phyloP scores from a whole-genome alignment of 2,113 vertebrate species.

The Alouatta palliata region DNA sequence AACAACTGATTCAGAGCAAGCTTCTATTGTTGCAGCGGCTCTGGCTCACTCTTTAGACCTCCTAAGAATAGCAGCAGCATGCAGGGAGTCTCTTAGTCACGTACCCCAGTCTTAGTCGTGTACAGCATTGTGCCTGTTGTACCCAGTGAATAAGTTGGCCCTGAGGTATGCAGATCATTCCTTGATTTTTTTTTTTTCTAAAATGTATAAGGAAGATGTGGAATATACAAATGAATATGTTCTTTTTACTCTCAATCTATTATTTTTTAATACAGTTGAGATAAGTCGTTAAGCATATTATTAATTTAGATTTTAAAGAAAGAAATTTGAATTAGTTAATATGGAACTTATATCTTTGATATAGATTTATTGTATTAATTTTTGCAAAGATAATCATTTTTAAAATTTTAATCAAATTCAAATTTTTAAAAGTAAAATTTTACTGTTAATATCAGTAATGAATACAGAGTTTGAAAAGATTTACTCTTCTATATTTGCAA shows the following conservation, averaged over 20 bases:
- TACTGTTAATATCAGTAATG: background rate
- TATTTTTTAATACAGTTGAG: background rate
- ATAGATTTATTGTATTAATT: conserved; percentile 3
- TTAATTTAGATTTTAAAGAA: conserved; percentile 40
- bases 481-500: background rate
- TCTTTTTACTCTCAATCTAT: background rate
- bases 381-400: conserved; percentile 21
- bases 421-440: conserved; percentile 38
- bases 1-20: background rate
- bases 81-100: background rate
- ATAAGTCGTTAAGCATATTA: background rate
- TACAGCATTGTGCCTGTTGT: background rate
- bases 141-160: background rate
- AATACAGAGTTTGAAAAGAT: background rate
- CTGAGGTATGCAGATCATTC: background rate
- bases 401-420: background rate
- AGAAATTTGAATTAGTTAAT: conserved; percentile 21
- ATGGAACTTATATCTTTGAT: background rate
- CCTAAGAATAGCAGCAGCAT: background rate
- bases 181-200: background rate
- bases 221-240: background rate
- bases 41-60: background rate
- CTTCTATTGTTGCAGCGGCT: background rate
- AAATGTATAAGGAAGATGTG: background rate
- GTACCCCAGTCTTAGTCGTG: background rate